These are phyloP conservation scores for Hylyphantes graminicola DNA, from an alignment of 1,140 invertebrate species.

Conservation along the genomic window DNA sequence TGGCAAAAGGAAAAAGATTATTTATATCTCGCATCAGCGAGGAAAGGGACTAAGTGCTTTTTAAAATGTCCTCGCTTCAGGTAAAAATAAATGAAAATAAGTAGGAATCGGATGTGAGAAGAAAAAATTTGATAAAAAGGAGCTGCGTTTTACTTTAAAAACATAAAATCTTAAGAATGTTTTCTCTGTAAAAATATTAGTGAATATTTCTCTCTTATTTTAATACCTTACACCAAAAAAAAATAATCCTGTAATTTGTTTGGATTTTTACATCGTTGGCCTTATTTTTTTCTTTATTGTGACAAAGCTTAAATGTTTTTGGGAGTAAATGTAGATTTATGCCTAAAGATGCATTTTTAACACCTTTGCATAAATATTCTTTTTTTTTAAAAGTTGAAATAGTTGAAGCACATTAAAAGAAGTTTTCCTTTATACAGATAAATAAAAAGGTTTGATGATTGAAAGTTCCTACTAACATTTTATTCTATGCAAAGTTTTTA, in stretches of 20 bases:
- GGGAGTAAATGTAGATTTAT: constrained; percentile 1
- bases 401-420: no score
- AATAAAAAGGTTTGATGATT: no score
- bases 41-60: constrained; percentile 34
- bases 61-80: constrained; percentile 39
- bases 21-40: constrained; percentile 35
- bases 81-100: constrained; percentile 16
- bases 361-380: no score
- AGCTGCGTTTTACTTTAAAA: constrained; percentile 30
- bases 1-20: constrained; percentile 27
- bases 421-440: no score
- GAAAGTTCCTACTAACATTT: no score
- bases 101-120: background rate
- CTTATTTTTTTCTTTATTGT: constrained; percentile 8
- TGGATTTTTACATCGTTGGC: constrained; percentile 12
- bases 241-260: constrained; percentile 23
- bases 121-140: constrained; percentile 8
- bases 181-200: constrained; percentile 27
- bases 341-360: no score
- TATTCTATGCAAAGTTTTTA: no score
- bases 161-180: constrained; percentile 36
- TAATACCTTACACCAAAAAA: constrained; percentile 27
- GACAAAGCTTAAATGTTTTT: background rate
- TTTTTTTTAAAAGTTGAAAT: no score
- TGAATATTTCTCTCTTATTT: constrained; percentile 21